Base-by-base conservation (phyloP, 2,113 vertebrate genomes). In the Pterocles gutturalis region DNA sequence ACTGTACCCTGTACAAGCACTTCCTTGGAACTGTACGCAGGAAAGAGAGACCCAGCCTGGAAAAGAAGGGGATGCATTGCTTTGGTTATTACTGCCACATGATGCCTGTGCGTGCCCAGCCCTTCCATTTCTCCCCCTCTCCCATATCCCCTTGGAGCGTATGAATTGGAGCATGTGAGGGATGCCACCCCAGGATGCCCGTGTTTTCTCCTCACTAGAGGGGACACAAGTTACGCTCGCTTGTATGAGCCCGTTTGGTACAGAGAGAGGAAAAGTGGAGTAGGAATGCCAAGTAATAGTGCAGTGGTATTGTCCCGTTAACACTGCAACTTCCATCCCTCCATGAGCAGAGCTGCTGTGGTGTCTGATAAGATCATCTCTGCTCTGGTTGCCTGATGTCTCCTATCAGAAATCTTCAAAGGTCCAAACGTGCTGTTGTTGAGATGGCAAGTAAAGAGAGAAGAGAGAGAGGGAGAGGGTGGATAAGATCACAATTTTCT, bases 401-500 rank as follows among this genome's bases (percentile, higher is more conserved):
- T 96, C 64, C 96, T 98, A 96, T 97, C 95, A 58, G 96, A 97
- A 97, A 98, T 98, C 97, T 97, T 98, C 93, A 93, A 95, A 88
- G 95, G 93, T 93, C 93, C 91, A 96, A 98, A 91, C 45, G 34
- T 93, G 95, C 93, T 97, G 96, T 96, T 93, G 95, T 97, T 94
- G 91, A 95, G 94, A 95, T 92, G 92, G 91, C 89, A 82, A 97
- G 95, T 96, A 93, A 86, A 91, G 87, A 87, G 92, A 97, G 94
- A 81, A 84, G 89, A 96, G 91, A 93, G 95, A 92, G 94, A 91
- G 76, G 81, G 92, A 94, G 83, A 94, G 66, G 58, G 67, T 94
- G 94, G 97, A 97, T 98, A 98, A 98, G 96, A 97, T 97, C 97
- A 97, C 96, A 97, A 73, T 97, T 98, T 98, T 97, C 97, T 98